These are phyloP conservation scores for Peromyscus maniculatus DNA, from an alignment of 2,113 vertebrate species.

Conservation along the genomic window DNA sequence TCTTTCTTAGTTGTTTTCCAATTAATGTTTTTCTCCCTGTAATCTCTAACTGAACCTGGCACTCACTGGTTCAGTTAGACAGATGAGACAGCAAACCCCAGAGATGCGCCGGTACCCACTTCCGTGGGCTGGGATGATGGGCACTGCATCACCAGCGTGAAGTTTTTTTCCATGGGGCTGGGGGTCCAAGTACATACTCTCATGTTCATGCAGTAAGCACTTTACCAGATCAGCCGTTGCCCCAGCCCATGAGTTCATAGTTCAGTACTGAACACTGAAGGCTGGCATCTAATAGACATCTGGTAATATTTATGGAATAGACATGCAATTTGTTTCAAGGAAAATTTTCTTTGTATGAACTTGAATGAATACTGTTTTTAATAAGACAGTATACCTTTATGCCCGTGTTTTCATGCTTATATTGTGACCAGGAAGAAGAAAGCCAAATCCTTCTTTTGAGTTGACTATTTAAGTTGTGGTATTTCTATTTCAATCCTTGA, in stretches of 20 bases:
- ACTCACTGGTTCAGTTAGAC: not conserved
- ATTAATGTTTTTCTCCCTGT: not conserved
- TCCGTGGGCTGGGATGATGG: not conserved
- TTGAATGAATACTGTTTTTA: not conserved
- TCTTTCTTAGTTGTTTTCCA: not conserved
- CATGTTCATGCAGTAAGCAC: not conserved
- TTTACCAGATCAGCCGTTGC: no score
- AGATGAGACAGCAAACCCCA: not conserved
- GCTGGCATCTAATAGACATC: not conserved
- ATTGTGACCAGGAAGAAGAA: not conserved
- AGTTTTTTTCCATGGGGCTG: not conserved
- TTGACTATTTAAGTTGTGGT: not conserved
- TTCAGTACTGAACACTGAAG: not conserved
- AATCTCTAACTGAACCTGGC: not conserved
- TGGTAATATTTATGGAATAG: slow-evolving; percentile 11
- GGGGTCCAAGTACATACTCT: not conserved
- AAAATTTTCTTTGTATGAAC: not conserved
- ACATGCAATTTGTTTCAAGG: not conserved
- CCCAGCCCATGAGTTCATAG: not conserved
- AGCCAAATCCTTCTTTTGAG: slow-evolving; percentile 20
- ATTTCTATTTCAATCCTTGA: slow-evolving; percentile 10
- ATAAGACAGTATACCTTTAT: not conserved
- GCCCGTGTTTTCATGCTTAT: not conserved
- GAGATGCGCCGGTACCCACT: not conserved
- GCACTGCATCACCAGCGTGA: no score